Conservation (phyloP, 2,113 vertebrate species). For the Oreochromis aureus region DNA sequence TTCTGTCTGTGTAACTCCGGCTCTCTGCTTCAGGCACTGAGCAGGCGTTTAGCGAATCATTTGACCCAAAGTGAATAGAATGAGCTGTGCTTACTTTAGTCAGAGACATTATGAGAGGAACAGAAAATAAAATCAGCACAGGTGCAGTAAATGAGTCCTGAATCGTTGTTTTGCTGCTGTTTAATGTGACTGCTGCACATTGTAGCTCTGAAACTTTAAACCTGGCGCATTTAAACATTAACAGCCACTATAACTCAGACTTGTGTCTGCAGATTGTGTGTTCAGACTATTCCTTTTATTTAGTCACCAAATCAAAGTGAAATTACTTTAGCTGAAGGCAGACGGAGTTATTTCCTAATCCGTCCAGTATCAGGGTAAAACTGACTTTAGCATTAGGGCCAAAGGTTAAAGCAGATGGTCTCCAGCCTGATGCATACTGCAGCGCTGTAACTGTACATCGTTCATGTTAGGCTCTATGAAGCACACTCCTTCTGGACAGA, state of each 20-base stretch:
- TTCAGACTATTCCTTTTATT: not conserved
- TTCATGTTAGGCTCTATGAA: not conserved
- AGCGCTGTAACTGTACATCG: rapidly evolving
- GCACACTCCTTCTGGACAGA: not conserved
- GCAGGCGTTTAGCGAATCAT: not conserved
- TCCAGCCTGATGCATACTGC: not conserved
- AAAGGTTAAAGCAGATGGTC: too few relatives aligned
- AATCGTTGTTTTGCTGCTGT: not conserved
- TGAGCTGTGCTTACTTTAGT: not conserved
- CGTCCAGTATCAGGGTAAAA: not conserved
- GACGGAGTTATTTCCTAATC: not conserved
- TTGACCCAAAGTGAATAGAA: not conserved
- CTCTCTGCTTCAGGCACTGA: not conserved
- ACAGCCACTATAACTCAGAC: not conserved
- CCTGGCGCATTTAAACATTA: not conserved
- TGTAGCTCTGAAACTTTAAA: not conserved
- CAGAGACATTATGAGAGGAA: not conserved
- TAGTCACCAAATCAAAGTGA: not conserved
- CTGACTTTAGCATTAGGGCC: not conserved
- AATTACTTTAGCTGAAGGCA: not conserved
- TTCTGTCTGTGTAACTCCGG: not conserved
- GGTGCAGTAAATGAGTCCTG: too few relatives aligned
- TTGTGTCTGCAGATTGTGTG: not conserved
- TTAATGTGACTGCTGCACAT: not conserved
- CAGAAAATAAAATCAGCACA: not conserved